These are phyloP conservation scores for Tragelaphus buxtoni DNA, from an alignment of 2,113 vertebrate species.

Conservation along the genomic window DNA sequence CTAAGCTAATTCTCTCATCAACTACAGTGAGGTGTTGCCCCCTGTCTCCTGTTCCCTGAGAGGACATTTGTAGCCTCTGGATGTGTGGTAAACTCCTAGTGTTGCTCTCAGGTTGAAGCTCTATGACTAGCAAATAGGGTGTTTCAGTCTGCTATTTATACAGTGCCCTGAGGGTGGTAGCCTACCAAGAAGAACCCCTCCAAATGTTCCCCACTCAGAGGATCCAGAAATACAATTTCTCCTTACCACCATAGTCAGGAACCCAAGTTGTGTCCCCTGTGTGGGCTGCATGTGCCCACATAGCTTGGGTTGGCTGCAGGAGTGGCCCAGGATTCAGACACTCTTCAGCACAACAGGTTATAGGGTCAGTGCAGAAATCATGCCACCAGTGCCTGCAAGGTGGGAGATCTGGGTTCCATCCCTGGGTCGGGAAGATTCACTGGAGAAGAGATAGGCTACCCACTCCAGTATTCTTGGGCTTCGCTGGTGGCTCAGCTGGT, in stretches of 20 bases:
- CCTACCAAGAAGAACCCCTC: not conserved
- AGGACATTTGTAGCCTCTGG: not conserved
- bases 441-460: not conserved
- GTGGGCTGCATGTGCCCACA: not conserved
- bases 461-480: not conserved
- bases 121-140: not conserved
- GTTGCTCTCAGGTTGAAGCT: not conserved
- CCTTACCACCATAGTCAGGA: not conserved
- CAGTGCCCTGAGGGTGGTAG: not conserved
- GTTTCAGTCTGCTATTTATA: not conserved
- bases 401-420: not conserved
- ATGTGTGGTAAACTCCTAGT: not conserved
- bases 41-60: not conserved
- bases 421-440: fast-evolving
- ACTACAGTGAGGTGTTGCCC: not conserved
- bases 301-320: not conserved
- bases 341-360: not conserved
- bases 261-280: not conserved
- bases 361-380: not conserved
- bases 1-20: not conserved
- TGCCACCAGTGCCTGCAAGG: not conserved
- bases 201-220: not conserved
- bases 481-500: not conserved
- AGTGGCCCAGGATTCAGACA: not conserved
- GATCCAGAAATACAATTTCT: not conserved